A percentile compares a stretch with the other conserved stretches of the same genome.
These are phyloP conservation scores for Columba guinea DNA, from an alignment of 2,797 vertebrate species.

Conservation along the genomic window DNA sequence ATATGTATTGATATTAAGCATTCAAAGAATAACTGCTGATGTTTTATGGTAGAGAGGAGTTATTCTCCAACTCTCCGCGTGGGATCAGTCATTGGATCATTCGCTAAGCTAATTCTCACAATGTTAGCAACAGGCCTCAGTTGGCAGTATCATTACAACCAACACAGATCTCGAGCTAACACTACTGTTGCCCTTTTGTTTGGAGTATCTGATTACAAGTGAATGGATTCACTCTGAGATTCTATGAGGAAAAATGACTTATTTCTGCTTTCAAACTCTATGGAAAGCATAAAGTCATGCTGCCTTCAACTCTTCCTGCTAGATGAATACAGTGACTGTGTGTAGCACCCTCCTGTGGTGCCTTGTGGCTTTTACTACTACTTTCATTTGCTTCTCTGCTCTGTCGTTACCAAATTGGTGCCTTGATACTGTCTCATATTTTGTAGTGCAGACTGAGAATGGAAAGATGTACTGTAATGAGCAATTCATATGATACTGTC, in stretches of 20 bases:
- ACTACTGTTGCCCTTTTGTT: background rate
- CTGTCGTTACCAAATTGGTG: background rate
- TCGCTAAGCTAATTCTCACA: background rate
- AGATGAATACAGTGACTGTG: constrained; percentile 8
- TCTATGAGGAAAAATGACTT: background rate
- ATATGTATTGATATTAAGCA: background rate
- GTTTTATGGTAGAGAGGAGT: background rate
- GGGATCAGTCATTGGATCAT: background rate
- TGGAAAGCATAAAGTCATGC: background rate
- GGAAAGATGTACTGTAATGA: background rate
- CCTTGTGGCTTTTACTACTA: constrained; percentile 33
- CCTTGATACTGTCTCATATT: background rate
- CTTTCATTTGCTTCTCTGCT: background rate
- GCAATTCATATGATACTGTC: background rate
- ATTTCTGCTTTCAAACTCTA: background rate
- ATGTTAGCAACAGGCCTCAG: background rate
- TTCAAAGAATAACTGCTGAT: background rate
- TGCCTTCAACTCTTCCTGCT: background rate
- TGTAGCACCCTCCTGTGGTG: constrained; percentile 70
- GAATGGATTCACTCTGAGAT: background rate
- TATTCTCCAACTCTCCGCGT: background rate
- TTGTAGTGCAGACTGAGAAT: background rate
- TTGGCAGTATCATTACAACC: background rate
- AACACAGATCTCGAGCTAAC: background rate
- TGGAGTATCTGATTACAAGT: background rate